Base-by-base conservation (phyloP, 2,113 vertebrate species). In the Pygoscelis adeliae region DNA sequence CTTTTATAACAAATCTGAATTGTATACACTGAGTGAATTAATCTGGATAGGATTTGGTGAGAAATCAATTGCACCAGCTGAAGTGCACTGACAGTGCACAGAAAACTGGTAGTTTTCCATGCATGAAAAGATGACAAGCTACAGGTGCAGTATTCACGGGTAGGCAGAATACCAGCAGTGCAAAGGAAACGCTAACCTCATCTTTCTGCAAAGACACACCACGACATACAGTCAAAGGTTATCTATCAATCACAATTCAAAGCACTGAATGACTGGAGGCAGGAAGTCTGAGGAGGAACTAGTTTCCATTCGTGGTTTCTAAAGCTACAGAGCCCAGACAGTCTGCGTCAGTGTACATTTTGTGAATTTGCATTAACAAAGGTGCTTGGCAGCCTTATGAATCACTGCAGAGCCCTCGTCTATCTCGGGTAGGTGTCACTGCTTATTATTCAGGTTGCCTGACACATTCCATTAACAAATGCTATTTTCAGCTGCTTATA, bases 401-500 rank as follows among this genome's bases (percentile, higher is more conserved):
- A 58, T 94, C 81, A 91, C 70, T 32, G 63, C 74, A 78, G 44
- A 87, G 36, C 56, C 34, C 23, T 87, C 15, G 1, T 83, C 74
- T 90, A 15, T 65, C 66, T 58, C 11, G 1, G 25, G 62, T 23
- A 67, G 47, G 62, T 83, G 58, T 76, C 78, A 80, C 52, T 87
- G 78, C 70, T 89, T 72, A 65, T 91, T 85, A 87, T 77, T 94
- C 76, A 65, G 61, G 73, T 72, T 94, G 61, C 52, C 87, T 91
- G 84, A 59, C 73, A 87, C 30, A 82, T 91, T 87, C 73, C 63
- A 72, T 78, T 91, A 82, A 72, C 74, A 96, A 83, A 69, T 1
- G 11, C 79, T 91, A 42, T 70, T 96, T 96, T 96, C 80, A 89
- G 52, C 81, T 81, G 50, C 58, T 77, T 87, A n/a, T 58, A 80